Conservation (phyloP, 2,113 vertebrate species). For the Oreochromis spilurus region DNA sequence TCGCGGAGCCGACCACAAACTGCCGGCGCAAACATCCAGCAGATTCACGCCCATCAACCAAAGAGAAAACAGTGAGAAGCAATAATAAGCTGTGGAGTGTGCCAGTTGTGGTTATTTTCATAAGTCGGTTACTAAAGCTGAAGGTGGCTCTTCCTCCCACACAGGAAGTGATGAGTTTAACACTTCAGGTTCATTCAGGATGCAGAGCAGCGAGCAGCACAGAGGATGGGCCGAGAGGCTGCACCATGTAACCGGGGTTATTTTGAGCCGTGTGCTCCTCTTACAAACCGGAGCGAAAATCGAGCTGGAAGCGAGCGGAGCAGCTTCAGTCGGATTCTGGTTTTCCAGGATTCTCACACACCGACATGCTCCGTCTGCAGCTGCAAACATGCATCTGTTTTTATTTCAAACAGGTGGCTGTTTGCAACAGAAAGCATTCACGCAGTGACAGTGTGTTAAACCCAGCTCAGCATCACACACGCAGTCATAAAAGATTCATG, state of each 20-base stretch:
- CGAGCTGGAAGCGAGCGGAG: fast-evolving
- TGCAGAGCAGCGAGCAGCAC: neutral
- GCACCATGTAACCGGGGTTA: neutral
- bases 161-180: neutral
- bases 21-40: neutral
- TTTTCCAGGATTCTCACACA: neutral
- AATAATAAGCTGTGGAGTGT: neutral
- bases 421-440: neutral
- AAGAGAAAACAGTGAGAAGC: neutral
- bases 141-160: neutral
- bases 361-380: fast-evolving
- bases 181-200: neutral
- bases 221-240: neutral
- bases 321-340: neutral
- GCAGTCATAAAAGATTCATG: neutral
- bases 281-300: neutral
- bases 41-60: neutral
- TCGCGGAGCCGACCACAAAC: neutral
- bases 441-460: neutral
- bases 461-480: neutral
- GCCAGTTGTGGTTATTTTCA: neutral
- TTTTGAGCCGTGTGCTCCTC: neutral
- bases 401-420: neutral
- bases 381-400: neutral
- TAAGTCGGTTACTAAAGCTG: neutral